Percentiles rank a stretch among this genome's conserved stretches.
phyloP scores from a whole-genome alignment of 2,797 vertebrate species.

The Enteromius mattozi region DNA sequence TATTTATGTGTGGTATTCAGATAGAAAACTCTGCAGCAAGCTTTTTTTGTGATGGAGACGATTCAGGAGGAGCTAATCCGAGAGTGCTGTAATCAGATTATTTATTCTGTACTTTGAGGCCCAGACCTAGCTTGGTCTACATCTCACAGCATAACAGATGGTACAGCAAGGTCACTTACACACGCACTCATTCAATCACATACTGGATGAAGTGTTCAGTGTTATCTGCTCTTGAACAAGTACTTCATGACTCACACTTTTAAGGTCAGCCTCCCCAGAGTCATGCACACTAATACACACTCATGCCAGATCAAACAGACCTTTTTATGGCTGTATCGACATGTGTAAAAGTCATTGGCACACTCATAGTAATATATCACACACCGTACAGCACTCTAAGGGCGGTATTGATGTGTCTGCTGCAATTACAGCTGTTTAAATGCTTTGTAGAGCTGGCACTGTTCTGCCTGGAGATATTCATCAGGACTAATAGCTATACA shows the following conservation, averaged over 20 bases:
- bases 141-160: constrained; percentile 41
- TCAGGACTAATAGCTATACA: constrained; percentile 14
- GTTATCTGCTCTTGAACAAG: constrained; percentile 26
- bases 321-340: not conserved
- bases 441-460: constrained; percentile 3
- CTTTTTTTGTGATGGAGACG: constrained; percentile 6
- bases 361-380: not conserved
- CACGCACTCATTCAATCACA: constrained; percentile 15
- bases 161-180: constrained; percentile 29
- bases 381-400: not conserved
- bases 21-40: not conserved
- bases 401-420: constrained; percentile 10
- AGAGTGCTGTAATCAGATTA: constrained; percentile 58
- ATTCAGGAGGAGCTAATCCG: constrained; percentile 46
- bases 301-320: not conserved
- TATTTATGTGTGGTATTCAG: constrained; percentile 4
- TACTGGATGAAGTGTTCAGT: constrained; percentile 22
- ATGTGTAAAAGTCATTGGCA: not conserved
- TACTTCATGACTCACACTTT: not conserved
- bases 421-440: not conserved
- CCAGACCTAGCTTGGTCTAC: constrained; percentile 35
- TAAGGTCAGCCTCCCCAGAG: not conserved
- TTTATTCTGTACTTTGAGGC: constrained; percentile 47
- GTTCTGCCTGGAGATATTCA: constrained; percentile 2
- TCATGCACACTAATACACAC: not conserved